phyloP scores from a whole-genome alignment of 2,113 vertebrate genomes.

The Rhea americana region DNA sequence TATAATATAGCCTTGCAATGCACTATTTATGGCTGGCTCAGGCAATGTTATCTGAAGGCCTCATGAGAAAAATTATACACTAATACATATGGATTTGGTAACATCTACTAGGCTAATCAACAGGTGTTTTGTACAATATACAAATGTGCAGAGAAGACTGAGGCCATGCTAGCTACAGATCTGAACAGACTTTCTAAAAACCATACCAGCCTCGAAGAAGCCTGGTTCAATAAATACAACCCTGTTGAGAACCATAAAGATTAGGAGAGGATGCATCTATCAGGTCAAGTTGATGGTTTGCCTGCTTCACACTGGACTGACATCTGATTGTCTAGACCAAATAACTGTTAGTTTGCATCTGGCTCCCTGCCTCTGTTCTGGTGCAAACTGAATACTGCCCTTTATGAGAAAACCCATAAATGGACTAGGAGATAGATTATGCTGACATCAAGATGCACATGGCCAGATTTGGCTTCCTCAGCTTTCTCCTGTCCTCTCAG shows the following conservation, averaged over 20 bases:
- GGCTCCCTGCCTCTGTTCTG: neutral
- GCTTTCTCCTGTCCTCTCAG: neutral
- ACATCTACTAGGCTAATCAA: conserved; percentile 10
- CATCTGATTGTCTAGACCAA: neutral
- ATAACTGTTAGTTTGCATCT: neutral
- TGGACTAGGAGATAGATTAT: neutral
- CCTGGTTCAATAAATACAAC: neutral
- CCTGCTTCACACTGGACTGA: neutral
- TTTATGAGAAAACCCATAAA: neutral
- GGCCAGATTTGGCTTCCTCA: neutral
- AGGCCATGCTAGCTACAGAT: neutral
- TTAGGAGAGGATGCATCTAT: neutral
- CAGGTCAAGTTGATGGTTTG: neutral
- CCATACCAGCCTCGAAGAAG: neutral
- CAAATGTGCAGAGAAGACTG: neutral
- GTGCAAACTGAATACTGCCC: neutral
- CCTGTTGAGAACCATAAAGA: neutral
- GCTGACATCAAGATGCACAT: neutral
- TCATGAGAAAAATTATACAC: neutral
- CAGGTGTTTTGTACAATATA: neutral
- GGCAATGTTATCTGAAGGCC: neutral
- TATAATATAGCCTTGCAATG: neutral
- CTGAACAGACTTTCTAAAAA: neutral
- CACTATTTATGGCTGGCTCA: conserved; percentile 8
- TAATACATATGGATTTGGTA: neutral